These are phyloP conservation scores for Otis tarda DNA, from an alignment of 2,113 vertebrate genomes.

Conservation along the genomic window DNA sequence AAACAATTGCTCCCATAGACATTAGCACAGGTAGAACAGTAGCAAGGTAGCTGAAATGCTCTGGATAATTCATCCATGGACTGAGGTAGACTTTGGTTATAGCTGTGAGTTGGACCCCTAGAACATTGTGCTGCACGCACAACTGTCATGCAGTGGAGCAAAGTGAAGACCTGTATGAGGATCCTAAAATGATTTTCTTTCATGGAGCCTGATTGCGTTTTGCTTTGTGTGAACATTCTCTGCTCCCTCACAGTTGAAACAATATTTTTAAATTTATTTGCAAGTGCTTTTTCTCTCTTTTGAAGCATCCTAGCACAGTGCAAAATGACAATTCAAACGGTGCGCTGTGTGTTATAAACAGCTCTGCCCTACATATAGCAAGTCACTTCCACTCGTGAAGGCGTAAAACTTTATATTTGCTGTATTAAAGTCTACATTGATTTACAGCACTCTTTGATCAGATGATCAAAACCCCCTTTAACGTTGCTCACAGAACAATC, in stretches of 20 bases:
- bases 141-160: not conserved
- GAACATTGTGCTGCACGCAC: not conserved
- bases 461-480: constrained; percentile 43
- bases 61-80: not conserved
- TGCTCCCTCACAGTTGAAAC: not conserved
- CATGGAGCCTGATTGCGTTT: not conserved
- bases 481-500: not conserved
- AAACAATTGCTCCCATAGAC: not conserved
- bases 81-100: not conserved
- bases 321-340: not conserved
- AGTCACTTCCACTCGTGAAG: not conserved
- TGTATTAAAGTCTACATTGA: not conserved
- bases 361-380: constrained; percentile 24
- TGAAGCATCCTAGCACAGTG: not conserved
- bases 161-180: not conserved
- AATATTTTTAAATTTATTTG: not conserved
- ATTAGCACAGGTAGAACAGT: not conserved
- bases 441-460: constrained; percentile 53
- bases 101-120: not conserved
- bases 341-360: not conserved
- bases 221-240: not conserved
- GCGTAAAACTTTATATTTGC: not conserved
- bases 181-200: not conserved
- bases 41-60: not conserved
- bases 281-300: not conserved